These are phyloP conservation scores for Eristalis tenax DNA, from an alignment of 2,888 invertebrate species.

Conservation along the genomic window DNA sequence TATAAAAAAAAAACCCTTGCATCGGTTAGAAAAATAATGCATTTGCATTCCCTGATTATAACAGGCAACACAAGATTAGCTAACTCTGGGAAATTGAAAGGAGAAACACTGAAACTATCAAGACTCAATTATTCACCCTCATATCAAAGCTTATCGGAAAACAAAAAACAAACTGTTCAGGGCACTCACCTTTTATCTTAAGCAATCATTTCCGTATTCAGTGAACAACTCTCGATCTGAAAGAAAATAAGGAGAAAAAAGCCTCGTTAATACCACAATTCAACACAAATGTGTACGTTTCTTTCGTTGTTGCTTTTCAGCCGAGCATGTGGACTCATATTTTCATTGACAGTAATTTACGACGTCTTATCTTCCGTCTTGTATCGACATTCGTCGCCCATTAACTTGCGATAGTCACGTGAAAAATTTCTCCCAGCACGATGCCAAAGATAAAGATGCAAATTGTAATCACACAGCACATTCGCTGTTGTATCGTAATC, in stretches of 20 bases:
- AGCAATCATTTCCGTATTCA: constrained; percentile 18
- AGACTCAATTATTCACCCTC: too few relatives aligned
- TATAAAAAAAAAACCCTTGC: too few relatives aligned
- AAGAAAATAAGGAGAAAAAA: constrained; percentile 5
- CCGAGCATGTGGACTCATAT: not conserved
- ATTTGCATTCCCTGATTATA: too few relatives aligned
- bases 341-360: constrained; percentile 17
- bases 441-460: constrained; percentile 47
- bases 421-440: constrained; percentile 40
- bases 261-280: not conserved
- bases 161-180: not conserved
- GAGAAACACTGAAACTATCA: too few relatives aligned
- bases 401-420: constrained; percentile 26
- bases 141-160: not conserved
- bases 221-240: constrained; percentile 6
- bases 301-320: not conserved
- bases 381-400: not conserved
- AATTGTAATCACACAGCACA: constrained; percentile 32
- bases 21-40: too few relatives aligned
- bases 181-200: constrained; percentile 21
- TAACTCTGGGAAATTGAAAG: too few relatives aligned
- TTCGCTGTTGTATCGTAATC: constrained; percentile 35
- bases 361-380: constrained; percentile 33
- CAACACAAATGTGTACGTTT: not conserved
- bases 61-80: too few relatives aligned